Evolutionary conservation across 2,797 vertebrate species (phyloP).

Genomic region (Cirrhinus mrigala): DNA sequence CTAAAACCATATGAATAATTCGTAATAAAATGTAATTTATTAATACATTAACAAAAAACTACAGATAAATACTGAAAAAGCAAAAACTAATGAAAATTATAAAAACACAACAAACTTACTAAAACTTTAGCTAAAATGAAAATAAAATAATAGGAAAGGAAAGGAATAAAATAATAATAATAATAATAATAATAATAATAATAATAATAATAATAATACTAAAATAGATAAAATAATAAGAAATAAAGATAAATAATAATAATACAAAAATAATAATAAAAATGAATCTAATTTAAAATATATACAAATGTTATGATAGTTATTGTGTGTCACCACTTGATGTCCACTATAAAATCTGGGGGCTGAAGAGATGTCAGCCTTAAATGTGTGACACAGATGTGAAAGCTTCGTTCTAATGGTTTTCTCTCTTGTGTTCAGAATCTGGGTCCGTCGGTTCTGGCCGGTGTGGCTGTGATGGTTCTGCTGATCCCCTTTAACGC

Average conservation of each 20-base stretch:
- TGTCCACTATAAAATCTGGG: not conserved
- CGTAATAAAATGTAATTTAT: too few species aligned
- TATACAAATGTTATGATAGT: not conserved
- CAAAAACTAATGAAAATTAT: not conserved
- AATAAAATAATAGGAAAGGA: not conserved
- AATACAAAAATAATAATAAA: not conserved
- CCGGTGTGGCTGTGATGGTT: slow-evolving; percentile 94
- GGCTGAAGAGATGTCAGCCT: not conserved
- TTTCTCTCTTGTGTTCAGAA: slow-evolving; percentile 68
- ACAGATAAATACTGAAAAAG: not conserved
- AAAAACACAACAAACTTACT: not conserved
- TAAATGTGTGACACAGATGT: not conserved
- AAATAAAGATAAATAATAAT: too few species aligned
- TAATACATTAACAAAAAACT: not conserved
- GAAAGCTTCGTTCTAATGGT: not conserved
- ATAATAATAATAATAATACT: too few species aligned
- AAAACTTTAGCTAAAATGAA: not conserved
- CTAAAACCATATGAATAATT: not conserved
- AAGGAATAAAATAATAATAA: too few species aligned
- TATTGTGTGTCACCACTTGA: not conserved
- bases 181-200: too few species aligned
- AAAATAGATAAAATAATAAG: too few species aligned
- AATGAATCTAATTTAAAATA: not conserved
- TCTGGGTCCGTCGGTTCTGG: slow-evolving; percentile 91
- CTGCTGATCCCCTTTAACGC: slow-evolving; percentile 93